Conservation (phyloP, 2,113 vertebrate genomes). For the Muntiacus muntjak region DNA sequence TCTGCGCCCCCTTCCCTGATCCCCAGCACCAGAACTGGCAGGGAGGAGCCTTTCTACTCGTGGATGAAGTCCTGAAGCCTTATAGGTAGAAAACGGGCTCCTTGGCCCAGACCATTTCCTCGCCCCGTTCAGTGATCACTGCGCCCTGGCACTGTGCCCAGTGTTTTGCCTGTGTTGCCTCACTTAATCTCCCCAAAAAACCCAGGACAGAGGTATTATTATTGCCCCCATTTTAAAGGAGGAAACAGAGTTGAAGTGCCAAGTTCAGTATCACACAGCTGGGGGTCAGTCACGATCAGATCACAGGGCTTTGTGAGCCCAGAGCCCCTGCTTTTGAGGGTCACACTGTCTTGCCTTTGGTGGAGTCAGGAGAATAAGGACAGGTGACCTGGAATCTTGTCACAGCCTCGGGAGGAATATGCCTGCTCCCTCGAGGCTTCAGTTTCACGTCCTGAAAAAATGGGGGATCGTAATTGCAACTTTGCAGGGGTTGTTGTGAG, state of each 20-base stretch:
- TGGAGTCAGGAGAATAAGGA: background rate
- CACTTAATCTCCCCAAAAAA: background rate
- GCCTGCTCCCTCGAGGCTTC: background rate
- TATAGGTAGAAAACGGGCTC: background rate
- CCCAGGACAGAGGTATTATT: background rate
- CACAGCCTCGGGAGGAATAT: background rate
- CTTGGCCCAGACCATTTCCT: background rate
- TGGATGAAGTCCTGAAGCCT: background rate
- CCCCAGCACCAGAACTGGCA: background rate
- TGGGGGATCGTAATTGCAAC: background rate
- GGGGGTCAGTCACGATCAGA: background rate
- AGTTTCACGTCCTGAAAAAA: background rate
- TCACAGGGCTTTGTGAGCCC: background rate
- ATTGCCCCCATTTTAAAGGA: background rate
- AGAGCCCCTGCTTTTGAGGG: background rate
- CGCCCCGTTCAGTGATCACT: rapidly evolving
- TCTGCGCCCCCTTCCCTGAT: background rate
- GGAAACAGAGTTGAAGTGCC: background rate
- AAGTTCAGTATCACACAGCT: background rate
- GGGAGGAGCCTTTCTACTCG: background rate
- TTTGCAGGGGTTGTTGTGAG: background rate
- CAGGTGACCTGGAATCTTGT: background rate
- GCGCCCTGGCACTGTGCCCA: background rate
- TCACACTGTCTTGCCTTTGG: background rate
- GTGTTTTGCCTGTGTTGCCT: background rate